These are phyloP conservation scores for Drosophila ohnishii DNA, from an alignment of 1,140 invertebrate genomes.

Conservation along the genomic window DNA sequence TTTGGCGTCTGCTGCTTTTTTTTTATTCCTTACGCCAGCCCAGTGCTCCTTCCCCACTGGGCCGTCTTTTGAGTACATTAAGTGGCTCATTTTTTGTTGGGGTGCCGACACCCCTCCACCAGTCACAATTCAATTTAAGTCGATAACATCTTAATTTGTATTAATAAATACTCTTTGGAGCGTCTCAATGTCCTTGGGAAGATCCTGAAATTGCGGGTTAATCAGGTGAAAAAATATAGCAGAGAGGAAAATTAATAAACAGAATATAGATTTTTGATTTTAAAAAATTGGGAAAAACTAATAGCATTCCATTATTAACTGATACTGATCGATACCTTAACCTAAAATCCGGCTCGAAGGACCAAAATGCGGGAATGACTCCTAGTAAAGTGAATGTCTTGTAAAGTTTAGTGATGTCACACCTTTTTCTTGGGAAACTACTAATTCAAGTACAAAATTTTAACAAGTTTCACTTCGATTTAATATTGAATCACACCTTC, in stretches of 20 bases:
- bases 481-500: not conserved
- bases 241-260: no score
- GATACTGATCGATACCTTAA: no score
- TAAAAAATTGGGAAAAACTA: not conserved
- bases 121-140: slow-evolving; percentile 70
- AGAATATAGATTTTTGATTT: not conserved
- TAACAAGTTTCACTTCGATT: not conserved
- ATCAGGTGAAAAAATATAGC: not conserved
- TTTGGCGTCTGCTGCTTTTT: slow-evolving; percentile 19
- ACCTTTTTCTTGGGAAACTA: no score
- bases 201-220: not conserved
- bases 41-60: slow-evolving; percentile 1
- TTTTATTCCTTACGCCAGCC: slow-evolving; percentile 14
- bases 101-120: not conserved
- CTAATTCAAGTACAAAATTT: not conserved
- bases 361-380: not conserved
- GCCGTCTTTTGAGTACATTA: slow-evolving; percentile 61
- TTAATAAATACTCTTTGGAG: slow-evolving; percentile 72
- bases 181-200: slow-evolving; percentile 5
- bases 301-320: not conserved
- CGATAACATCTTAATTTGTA: slow-evolving; percentile 79
- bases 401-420: no score
- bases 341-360: not conserved
- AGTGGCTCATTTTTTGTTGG: slow-evolving; percentile 59
- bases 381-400: no score